Evolutionary conservation across 2,888 invertebrate genomes (phyloP), one percentile per base, ranked within the genome.

Genomic region (Eupithecia inturbata): DNA sequence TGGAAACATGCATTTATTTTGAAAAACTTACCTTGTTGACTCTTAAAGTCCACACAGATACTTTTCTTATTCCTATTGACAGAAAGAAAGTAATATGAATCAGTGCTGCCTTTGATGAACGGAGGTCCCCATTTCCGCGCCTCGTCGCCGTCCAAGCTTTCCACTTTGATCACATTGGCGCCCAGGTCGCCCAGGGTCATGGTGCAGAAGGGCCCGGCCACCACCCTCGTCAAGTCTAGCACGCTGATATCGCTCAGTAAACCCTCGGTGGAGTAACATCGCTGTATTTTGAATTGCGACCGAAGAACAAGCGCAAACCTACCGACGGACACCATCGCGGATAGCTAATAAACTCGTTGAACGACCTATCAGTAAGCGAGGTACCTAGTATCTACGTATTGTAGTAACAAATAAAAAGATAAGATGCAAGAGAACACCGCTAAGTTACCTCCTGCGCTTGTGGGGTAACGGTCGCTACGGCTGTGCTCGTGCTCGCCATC

Each of bases 51-150:
- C 69, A 99, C 93, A 84, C 98, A 98, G 41, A 99, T 93, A 89
- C 99, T 99, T 89, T 97, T 97, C 91, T 99, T 99, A 87, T 99
- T 99, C 75, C 99, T 96, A 92, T 99, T 99, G 6, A 98, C 95
- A n/a, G 97, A 95, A 31, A 97, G 88, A 87, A 98, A 99, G 86
- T 99, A 99, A 71, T 97, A 96, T 0, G 97, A 95, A 82, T 97
- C 97, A 2, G 95, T 95, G 64, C 95, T 94, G 33, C 95, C 93
- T 9, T 96, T 81, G 3, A 96, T 86, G 86, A 97, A 98, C 0
- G 99, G 99, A 0, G 99, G 99, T 0, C 98, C 98, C 99, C 99
- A 99, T 77, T 96, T 96, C 68, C 99, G 95, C 0, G 98, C 96
- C 84, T 99, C 99, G 88, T 99, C 99, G 2, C 92, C 92, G 0